phyloP scores from a whole-genome alignment of 2,888 invertebrate species.

The Eupithecia centaureata region DNA sequence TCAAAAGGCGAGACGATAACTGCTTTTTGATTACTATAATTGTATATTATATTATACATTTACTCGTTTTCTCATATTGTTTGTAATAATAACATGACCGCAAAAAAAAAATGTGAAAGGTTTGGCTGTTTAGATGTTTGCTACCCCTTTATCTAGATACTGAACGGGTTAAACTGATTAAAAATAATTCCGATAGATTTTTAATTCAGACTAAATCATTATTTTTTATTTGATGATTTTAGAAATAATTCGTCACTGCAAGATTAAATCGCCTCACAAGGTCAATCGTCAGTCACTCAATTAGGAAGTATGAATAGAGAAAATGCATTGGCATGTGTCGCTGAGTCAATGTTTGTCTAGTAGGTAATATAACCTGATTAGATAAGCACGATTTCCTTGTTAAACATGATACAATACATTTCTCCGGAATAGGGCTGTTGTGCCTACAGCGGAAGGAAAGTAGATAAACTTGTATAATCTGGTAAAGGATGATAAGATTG shows the following conservation, averaged over 20 bases:
- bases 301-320: not conserved
- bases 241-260: not conserved
- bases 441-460: constrained; percentile 4
- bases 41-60: too few species aligned
- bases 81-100: too few species aligned
- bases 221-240: too few species aligned
- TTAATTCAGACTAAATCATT: too few species aligned
- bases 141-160: too few species aligned
- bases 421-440: not conserved
- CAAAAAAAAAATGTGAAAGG: too few species aligned
- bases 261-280: not conserved
- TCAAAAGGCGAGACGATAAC: not conserved
- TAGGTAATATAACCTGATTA: not conserved
- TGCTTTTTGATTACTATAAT: too few species aligned
- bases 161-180: too few species aligned
- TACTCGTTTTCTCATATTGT: too few species aligned
- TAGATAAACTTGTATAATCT: constrained; percentile 3
- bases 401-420: not conserved
- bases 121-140: too few species aligned
- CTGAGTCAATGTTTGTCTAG: not conserved
- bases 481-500: not conserved
- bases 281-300: not conserved
- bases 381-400: not conserved
- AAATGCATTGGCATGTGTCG: not conserved
- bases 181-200: too few species aligned